These are phyloP conservation scores for Helicorthomorpha holstii DNA, from an alignment of 1,140 invertebrate species.

Conservation along the genomic window DNA sequence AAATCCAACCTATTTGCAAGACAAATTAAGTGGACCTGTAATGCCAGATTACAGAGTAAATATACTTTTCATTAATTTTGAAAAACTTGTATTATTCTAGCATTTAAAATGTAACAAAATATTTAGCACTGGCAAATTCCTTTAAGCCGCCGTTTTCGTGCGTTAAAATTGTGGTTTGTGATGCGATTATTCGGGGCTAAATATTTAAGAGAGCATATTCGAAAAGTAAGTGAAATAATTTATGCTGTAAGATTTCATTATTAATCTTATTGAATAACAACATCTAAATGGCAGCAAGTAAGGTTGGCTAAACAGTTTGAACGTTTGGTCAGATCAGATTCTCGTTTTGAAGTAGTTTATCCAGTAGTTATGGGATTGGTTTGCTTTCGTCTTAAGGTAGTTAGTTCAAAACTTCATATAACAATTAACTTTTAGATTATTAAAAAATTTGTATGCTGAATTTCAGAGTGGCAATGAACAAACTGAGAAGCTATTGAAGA, in stretches of 20 bases:
- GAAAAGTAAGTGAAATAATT: slow-evolving; percentile 32
- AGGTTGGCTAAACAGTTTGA: slow-evolving; percentile 58
- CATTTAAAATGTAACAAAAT: slow-evolving; percentile 8
- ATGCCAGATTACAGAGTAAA: slow-evolving; percentile 35
- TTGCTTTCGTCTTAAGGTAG: slow-evolving; percentile 65
- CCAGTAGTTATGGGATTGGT: slow-evolving; percentile 61
- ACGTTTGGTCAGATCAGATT: slow-evolving; percentile 42
- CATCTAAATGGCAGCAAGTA: slow-evolving; percentile 35
- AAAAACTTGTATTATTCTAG: no score
- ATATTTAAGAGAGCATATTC: slow-evolving; percentile 58
- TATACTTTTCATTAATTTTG: no score
- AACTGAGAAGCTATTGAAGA: slow-evolving; percentile 54
- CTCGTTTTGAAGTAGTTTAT: slow-evolving; percentile 57
- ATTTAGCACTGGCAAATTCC: slow-evolving; percentile 87
- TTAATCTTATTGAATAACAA: neutral
- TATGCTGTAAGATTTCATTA: neutral
- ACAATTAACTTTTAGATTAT: no score
- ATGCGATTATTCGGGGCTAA: slow-evolving; percentile 63
- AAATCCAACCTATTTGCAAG: slow-evolving; percentile 32
- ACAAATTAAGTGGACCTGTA: slow-evolving; percentile 19
- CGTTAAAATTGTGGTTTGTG: slow-evolving; percentile 90
- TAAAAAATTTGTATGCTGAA: neutral
- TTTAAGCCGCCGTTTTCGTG: slow-evolving; percentile 69
- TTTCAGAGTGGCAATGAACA: slow-evolving; percentile 45
- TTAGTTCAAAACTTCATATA: no score